Conservation (phyloP, 2,113 vertebrate genomes). For the Heterotis niloticus region DNA sequence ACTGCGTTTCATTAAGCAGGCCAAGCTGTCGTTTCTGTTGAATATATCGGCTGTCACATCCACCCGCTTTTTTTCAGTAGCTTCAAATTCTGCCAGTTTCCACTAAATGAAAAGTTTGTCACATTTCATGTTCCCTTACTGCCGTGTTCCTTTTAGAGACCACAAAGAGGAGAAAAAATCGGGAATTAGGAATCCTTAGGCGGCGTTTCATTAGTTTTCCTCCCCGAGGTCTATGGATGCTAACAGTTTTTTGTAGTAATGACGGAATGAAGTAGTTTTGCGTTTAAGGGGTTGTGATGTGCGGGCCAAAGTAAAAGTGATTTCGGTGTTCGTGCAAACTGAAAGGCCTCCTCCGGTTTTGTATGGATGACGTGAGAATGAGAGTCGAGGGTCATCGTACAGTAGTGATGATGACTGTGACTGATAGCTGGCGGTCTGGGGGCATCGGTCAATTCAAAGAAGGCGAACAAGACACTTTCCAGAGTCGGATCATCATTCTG, state of each 20-base stretch:
- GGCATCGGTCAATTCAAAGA: no score
- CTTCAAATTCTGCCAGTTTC: constrained; percentile 8
- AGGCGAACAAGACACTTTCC: no score
- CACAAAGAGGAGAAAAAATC: background rate
- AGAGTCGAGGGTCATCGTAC: background rate
- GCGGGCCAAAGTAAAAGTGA: background rate
- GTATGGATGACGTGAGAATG: background rate
- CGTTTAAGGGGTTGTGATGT: background rate
- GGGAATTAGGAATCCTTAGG: background rate
- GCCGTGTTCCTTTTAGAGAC: background rate
- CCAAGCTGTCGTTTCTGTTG: constrained; percentile 26
- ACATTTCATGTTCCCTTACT: background rate
- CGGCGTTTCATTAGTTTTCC: background rate
- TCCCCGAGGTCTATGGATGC: background rate
- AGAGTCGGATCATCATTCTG: no score
- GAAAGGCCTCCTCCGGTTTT: background rate
- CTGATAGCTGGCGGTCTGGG: no score
- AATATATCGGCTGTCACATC: background rate
- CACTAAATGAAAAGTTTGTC: background rate
- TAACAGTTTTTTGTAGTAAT: constrained; percentile 6
- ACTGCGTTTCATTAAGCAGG: constrained; percentile 31
- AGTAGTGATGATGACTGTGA: no score
- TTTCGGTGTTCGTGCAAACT: background rate
- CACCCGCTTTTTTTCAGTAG: background rate
- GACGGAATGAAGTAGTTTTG: background rate